These are phyloP conservation scores for Augiades crinisus DNA, from an alignment of 2,888 invertebrate species.

Conservation along the genomic window DNA sequence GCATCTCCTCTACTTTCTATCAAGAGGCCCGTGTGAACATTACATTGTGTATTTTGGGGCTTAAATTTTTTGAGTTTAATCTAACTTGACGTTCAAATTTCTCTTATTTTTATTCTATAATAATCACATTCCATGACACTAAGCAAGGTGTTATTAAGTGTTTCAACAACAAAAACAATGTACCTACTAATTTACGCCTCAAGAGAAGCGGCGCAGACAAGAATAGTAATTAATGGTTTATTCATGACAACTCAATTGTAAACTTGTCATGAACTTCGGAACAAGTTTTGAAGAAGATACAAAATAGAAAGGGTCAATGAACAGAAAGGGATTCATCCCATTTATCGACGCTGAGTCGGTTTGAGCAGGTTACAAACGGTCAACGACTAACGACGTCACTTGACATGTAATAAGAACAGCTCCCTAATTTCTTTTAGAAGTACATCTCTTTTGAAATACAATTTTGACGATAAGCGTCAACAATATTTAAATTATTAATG, in stretches of 20 bases:
- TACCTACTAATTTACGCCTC: slow-evolving; percentile 27
- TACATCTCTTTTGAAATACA: too few species aligned
- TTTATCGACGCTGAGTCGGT: slow-evolving; percentile 4
- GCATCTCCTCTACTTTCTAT: too few species aligned
- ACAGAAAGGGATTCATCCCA: slow-evolving; percentile 6
- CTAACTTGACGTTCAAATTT: too few species aligned
- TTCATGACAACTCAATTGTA: slow-evolving; percentile 28
- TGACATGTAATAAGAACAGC: too few species aligned
- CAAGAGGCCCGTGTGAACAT: too few species aligned
- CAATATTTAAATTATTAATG: too few species aligned
- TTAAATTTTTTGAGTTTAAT: too few species aligned
- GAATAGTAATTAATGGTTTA: slow-evolving; percentile 30
- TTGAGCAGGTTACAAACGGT: neutral
- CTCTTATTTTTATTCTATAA: slow-evolving; percentile 4
- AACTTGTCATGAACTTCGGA: slow-evolving; percentile 23
- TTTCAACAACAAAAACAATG: slow-evolving; percentile 25
- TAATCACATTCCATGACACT: slow-evolving; percentile 6
- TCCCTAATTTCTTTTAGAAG: too few species aligned
- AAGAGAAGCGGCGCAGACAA: slow-evolving; percentile 23
- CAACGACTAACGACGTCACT: neutral
- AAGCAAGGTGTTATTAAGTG: slow-evolving; percentile 22
- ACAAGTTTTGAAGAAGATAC: slow-evolving; percentile 26
- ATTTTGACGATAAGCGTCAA: too few species aligned
- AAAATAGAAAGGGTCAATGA: slow-evolving; percentile 22
- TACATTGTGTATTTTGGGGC: too few species aligned